phyloP scores from a whole-genome alignment of 2,888 invertebrate species.

The Drosophila diplacantha region DNA sequence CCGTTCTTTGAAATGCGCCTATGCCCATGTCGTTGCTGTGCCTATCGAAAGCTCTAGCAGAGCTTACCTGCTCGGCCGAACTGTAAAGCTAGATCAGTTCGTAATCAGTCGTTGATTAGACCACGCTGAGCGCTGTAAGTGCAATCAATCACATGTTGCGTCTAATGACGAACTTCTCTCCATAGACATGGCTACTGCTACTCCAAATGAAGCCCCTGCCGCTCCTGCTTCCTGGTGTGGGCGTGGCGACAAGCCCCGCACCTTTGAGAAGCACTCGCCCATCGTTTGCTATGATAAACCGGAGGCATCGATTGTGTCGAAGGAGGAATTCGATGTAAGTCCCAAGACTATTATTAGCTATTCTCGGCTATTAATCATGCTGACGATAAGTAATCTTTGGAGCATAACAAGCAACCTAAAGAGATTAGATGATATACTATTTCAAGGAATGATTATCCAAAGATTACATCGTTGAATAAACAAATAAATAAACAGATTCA shows the following conservation, averaged over 20 bases:
- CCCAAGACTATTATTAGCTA: too few species aligned
- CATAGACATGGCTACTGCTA: slow-evolving; percentile 23
- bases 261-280: slow-evolving; percentile 68
- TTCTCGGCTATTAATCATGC: too few species aligned
- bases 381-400: slow-evolving; percentile 6
- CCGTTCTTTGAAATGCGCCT: slow-evolving; percentile 9
- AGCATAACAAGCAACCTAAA: not conserved
- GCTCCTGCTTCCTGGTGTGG: slow-evolving; percentile 74
- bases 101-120: not conserved
- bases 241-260: slow-evolving; percentile 65
- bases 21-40: not conserved
- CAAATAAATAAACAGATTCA: too few species aligned
- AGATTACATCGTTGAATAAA: not conserved
- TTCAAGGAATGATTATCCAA: not conserved
- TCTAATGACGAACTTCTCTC: not conserved
- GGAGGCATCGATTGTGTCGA: slow-evolving; percentile 69
- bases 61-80: not conserved
- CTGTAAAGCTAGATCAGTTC: slow-evolving; percentile 7
- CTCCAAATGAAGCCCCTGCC: slow-evolving; percentile 35
- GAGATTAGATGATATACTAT: not conserved
- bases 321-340: slow-evolving; percentile 71
- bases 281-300: slow-evolving; percentile 77
- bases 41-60: slow-evolving; percentile 19
- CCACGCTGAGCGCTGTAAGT: not conserved
- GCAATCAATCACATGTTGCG: not conserved